Conservation (phyloP, 2,888 invertebrate species). For the Schrankia costaestrigalis region DNA sequence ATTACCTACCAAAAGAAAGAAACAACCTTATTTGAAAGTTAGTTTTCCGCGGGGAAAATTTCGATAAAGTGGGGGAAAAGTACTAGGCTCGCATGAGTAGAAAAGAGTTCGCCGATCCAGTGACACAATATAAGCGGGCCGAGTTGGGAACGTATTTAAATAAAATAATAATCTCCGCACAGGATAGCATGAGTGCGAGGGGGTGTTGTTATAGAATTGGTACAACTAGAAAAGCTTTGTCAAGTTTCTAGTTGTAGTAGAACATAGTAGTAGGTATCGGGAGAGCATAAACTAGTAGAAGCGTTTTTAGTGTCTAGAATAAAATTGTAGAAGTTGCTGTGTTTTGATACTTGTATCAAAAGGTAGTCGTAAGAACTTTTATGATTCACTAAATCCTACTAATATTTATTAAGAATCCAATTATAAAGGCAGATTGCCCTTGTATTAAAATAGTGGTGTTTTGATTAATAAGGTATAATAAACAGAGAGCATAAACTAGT, state of each 20-base stretch:
- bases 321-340: no score
- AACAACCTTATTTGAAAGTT: no score
- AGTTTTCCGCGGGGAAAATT: constrained; percentile 56
- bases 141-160: constrained; percentile 46
- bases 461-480: no score
- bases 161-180: constrained; percentile 62
- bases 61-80: constrained; percentile 68
- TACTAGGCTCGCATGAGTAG: constrained; percentile 49
- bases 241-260: constrained; percentile 47
- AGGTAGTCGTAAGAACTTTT: no score
- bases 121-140: constrained; percentile 24
- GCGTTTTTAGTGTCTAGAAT: no score
- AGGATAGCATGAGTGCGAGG: constrained; percentile 43
- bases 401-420: no score
- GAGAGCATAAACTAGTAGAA: constrained; percentile 31
- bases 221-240: constrained; percentile 37
- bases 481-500: no score
- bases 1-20: no score
- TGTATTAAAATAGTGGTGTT: no score
- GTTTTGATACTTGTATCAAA: no score
- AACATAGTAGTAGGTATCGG: constrained; percentile 49
- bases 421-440: no score
- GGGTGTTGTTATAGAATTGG: constrained; percentile 31
- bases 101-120: constrained; percentile 16
- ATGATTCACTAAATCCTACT: no score